Evolutionary conservation across 2,888 invertebrate species (phyloP), one percentile per base, ranked within the genome.

Genomic region (Drosophila emarginata): DNA sequence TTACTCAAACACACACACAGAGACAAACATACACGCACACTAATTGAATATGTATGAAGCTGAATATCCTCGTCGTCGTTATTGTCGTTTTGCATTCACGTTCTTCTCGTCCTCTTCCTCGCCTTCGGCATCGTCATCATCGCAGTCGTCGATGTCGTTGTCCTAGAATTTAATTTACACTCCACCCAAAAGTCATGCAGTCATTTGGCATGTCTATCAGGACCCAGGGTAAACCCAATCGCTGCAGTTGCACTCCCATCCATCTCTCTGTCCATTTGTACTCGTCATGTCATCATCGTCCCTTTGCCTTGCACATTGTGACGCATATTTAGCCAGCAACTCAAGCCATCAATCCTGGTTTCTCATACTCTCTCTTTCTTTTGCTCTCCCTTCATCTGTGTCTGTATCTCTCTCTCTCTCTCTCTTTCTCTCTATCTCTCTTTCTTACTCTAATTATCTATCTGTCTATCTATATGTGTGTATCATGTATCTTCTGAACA

Each of bases 21-120:
- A 26, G 61, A 37, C 59, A 61, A 57, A 67, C 63, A 61, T 67
- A 59, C 57, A 67, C 75, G 40, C 72, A 78, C 76, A 85, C 88
- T 85, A 87, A 85, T 87, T 85, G 88, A 87, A 87, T 85, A 85
- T 85, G 85, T 86, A 85, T 87, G 88, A 88, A 86, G 85, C 88
- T 71, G 84, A 73, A 52, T 52, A 52, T 52, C 52, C 52, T 54
- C 6, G 54, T 18, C 18, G 45, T 45, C 21, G 45, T 45, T 45
- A 45, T 45, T 45, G 45, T 14, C 39, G 14, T 39, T 37, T 37
- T 37, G 37, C 37, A 37, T 37, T n/a, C 4, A n/a, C 37, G 37
- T 37, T n/a, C n/a, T 37, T 79, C 79, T 71, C 68, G 73, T 28
- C 15, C 39, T 45, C 39, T 14, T 39, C 14, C 14, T 45, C 45